phyloP scores from a whole-genome alignment of 2,888 invertebrate genomes.

The Phania funesta region DNA sequence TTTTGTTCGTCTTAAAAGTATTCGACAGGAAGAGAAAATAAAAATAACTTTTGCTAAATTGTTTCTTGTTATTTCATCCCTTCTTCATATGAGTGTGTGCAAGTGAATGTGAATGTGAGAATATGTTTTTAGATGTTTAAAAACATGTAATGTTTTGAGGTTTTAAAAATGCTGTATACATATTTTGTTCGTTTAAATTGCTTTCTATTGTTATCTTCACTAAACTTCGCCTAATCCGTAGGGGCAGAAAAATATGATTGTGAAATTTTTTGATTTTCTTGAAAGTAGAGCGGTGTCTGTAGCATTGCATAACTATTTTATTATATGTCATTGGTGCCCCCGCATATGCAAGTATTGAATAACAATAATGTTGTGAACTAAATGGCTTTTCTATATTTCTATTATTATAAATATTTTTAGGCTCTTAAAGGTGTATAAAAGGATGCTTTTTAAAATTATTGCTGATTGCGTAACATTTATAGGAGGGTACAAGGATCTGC shows the following conservation, averaged over 20 bases:
- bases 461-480: background rate
- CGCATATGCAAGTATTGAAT: background rate
- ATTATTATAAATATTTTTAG: background rate
- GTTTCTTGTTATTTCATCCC: constrained; percentile 47
- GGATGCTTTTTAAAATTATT: background rate
- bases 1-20: constrained; percentile 5
- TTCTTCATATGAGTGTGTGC: background rate
- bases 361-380: constrained; percentile 22
- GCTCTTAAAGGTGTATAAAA: background rate
- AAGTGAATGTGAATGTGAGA: background rate
- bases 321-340: background rate
- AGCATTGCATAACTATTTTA: background rate
- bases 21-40: constrained; percentile 55
- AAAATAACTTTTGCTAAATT: constrained; percentile 62
- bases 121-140: constrained; percentile 1
- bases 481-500: background rate
- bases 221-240: background rate
- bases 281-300: background rate
- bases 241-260: background rate
- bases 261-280: background rate
- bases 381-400: constrained; percentile 3
- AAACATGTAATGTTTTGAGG: constrained; percentile 43
- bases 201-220: constrained; percentile 19
- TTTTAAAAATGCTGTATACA: constrained; percentile 29
- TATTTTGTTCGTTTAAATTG: constrained; percentile 20